phyloP scores from a whole-genome alignment of 2,888 invertebrate species.

The Pammene fasciana region DNA sequence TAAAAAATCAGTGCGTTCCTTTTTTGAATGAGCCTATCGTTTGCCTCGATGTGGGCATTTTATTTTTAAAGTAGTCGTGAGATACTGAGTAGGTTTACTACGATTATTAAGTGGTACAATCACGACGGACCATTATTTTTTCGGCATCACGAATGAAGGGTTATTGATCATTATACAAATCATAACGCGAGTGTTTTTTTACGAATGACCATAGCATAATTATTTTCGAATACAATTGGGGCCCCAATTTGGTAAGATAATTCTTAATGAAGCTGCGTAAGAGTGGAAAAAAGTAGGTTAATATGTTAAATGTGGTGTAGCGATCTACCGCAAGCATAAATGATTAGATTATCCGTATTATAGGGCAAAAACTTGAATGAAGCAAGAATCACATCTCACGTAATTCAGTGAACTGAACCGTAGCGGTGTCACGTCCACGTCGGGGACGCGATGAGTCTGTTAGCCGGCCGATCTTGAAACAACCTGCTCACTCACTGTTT shows the following conservation, averaged over 20 bases:
- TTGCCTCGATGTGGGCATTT: constrained; percentile 62
- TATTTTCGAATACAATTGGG: constrained; percentile 60
- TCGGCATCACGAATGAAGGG: constrained; percentile 70
- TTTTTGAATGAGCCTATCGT: constrained; percentile 68
- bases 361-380: constrained; percentile 50
- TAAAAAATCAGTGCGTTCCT: constrained; percentile 76
- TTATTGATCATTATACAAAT: constrained; percentile 78
- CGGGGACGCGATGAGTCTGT: constrained; percentile 57
- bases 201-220: constrained; percentile 62
- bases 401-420: constrained; percentile 70
- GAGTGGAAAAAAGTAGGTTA: constrained; percentile 34
- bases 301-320: constrained; percentile 23
- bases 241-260: constrained; percentile 52
- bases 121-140: constrained; percentile 73
- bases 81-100: constrained; percentile 71
- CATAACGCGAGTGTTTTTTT: constrained; percentile 65
- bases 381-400: constrained; percentile 58
- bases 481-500: constrained; percentile 46
- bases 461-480: constrained; percentile 42
- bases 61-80: constrained; percentile 81
- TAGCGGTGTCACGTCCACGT: constrained; percentile 77
- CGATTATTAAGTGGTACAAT: constrained; percentile 81
- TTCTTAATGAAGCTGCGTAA: constrained; percentile 36
- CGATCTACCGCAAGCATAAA: constrained; percentile 71
- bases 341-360: constrained; percentile 63